Evolutionary conservation across 2,113 vertebrate species (phyloP), one percentile per base, ranked within the genome.

Genomic region (Myxocyprinus asiaticus): DNA sequence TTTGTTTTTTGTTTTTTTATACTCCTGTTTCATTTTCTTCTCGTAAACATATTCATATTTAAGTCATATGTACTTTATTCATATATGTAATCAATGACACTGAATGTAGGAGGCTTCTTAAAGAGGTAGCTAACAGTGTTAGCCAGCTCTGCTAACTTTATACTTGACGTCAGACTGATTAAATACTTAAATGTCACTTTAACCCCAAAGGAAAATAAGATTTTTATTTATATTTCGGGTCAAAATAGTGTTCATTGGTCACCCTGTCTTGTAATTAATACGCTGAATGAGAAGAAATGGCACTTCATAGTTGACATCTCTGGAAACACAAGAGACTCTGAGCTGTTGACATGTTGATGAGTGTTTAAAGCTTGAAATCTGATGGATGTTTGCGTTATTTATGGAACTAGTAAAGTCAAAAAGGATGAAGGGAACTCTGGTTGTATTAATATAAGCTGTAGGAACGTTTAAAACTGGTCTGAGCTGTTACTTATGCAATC

Each of bases 91-190:
- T 55, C 7, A 22, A 17, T 48, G n/a, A 33, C n/a, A 53, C 45
- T 8, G 48, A 44, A 42, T 44, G 62, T 11, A 33, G 12, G 14
- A 42, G 1, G 48, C 1, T 76, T 65, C 65, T 5, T 44, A 53
- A 43, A 61, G 61, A 76, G 22, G 12, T 4, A 64, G 74, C 74
- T 76, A 76, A 65, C 74, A 47, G 59, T 51, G 55, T 65, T 76
- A 76, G 74, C 74, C 22, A 66, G 59, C 33, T 55, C 33, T 64
- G 74, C 74, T 76, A 76, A 76, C 74, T 76, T 76, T 76, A 48
- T 55, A 15, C 22, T 65, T 62, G 50, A 51, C 73, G 61, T 76
- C 74, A 65, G 47, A 55, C 6, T 65, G 73, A 64, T 44, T 45
- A 75, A 17, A 11, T 15, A 42, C 45, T 48, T 63, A 2, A 53